Conservation (phyloP, 2,113 vertebrate species). For the Psammodynastes pulverulentus region DNA sequence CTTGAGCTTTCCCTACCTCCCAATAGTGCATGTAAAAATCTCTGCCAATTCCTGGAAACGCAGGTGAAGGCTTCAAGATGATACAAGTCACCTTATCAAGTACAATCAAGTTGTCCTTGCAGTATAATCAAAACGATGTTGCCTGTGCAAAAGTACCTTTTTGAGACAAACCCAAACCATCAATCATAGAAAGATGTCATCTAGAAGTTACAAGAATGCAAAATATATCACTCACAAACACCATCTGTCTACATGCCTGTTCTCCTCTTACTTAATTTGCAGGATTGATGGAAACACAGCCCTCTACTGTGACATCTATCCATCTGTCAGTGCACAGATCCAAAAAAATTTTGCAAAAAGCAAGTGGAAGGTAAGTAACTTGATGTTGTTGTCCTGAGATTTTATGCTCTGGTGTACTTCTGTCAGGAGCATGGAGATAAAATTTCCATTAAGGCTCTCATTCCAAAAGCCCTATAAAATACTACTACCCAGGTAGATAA, state of each 20-base stretch:
- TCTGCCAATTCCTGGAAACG: not conserved
- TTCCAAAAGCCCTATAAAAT: not conserved
- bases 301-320: slow-evolving; percentile 83
- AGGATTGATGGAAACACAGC: slow-evolving; percentile 89
- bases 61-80: not conserved
- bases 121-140: not conserved
- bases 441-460: not conserved
- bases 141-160: not conserved
- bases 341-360: slow-evolving; percentile 91
- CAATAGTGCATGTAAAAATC: not conserved
- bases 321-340: slow-evolving; percentile 87
- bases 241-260: slow-evolving; percentile 56
- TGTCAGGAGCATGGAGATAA: not conserved
- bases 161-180: not conserved
- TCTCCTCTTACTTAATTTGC: slow-evolving; percentile 56
- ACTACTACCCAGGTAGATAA: not conserved
- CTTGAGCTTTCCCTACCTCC: not conserved
- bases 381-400: not conserved
- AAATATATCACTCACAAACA: slow-evolving; percentile 59
- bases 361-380: slow-evolving; percentile 86
- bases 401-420: not conserved
- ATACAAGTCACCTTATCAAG: not conserved
- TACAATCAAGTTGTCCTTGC: not conserved
- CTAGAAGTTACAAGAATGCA: slow-evolving; percentile 43
- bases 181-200: slow-evolving; percentile 54